Evolutionary conservation across 2,888 invertebrate genomes (phyloP).

Genomic region (Andrena hattorfiana): DNA sequence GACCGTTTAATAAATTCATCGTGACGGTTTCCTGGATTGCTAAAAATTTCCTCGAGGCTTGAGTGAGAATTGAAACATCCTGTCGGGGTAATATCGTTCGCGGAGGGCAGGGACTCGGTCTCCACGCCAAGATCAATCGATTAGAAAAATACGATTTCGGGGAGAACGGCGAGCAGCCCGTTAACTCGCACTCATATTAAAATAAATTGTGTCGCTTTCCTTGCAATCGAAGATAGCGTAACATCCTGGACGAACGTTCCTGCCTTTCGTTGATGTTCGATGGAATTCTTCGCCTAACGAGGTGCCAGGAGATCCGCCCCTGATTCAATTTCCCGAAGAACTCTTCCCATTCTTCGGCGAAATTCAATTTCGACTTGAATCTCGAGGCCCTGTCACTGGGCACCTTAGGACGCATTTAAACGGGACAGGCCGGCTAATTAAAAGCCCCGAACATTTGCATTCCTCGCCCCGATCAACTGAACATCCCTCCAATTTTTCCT

Average conservation of each 20-base stretch:
- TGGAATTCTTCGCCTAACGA: conserved; percentile 72
- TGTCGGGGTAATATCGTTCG: neutral
- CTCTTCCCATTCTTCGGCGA: conserved; percentile 71
- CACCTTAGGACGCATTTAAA: conserved; percentile 58
- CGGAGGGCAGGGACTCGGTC: neutral
- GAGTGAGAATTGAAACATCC: neutral
- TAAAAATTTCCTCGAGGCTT: conserved; percentile 20
- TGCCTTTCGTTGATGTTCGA: conserved; percentile 61
- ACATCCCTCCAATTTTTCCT: conserved; percentile 38
- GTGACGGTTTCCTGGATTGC: neutral
- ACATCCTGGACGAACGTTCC: conserved; percentile 54
- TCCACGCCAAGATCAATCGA: neutral
- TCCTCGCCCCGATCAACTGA: conserved; percentile 53
- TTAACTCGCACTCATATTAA: conserved; percentile 34
- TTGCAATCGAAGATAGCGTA: conserved; percentile 50
- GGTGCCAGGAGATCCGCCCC: conserved; percentile 63
- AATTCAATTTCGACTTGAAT: conserved; percentile 73
- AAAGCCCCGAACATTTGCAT: conserved; percentile 71
- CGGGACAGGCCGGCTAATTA: conserved; percentile 67
- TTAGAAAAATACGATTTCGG: neutral
- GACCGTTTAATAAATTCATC: neutral
- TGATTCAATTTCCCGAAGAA: conserved; percentile 74
- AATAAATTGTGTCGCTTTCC: conserved; percentile 46
- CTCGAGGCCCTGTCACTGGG: conserved; percentile 62
- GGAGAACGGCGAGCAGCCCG: neutral